phyloP scores from a whole-genome alignment of 2,888 invertebrate genomes.

The Pomacea canaliculata region DNA sequence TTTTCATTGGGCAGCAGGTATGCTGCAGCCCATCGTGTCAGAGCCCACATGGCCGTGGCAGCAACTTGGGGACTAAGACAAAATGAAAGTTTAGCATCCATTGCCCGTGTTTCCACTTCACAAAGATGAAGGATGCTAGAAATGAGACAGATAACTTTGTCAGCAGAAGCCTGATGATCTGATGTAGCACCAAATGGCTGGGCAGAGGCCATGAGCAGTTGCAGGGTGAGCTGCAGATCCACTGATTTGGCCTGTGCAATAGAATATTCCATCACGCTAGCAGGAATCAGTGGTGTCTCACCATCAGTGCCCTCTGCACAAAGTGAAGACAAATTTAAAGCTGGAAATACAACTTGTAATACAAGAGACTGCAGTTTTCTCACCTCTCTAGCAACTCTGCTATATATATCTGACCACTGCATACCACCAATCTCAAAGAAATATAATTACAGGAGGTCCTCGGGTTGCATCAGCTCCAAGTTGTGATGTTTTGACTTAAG shows the following conservation, averaged over 20 bases:
- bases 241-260: slow-evolving; percentile 73
- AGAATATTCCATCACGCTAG: slow-evolving; percentile 78
- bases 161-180: slow-evolving; percentile 59
- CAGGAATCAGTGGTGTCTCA: slow-evolving; percentile 78
- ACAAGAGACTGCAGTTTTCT: no score
- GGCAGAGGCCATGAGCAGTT: slow-evolving; percentile 72
- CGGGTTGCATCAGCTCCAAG: no score
- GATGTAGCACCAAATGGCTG: slow-evolving; percentile 57
- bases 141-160: slow-evolving; percentile 77
- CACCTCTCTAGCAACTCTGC: no score
- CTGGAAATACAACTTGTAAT: no score
- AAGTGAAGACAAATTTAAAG: slow-evolving; percentile 74
- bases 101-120: slow-evolving; percentile 81
- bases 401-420: no score
- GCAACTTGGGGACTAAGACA: slow-evolving; percentile 85
- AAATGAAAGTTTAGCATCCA: slow-evolving; percentile 78
- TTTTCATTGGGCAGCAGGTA: slow-evolving; percentile 79
- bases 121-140: slow-evolving; percentile 81
- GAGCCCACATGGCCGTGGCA: slow-evolving; percentile 83
- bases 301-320: slow-evolving; percentile 79
- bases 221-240: slow-evolving; percentile 71
- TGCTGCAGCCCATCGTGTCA: slow-evolving; percentile 81
- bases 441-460: no score
- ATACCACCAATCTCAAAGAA: no score
- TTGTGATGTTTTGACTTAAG: no score